Percentiles rank a stretch among this genome's conserved stretches.
These are phyloP conservation scores for Agriopis leucophaearia DNA, from an alignment of 2,888 invertebrate genomes.

Conservation along the genomic window DNA sequence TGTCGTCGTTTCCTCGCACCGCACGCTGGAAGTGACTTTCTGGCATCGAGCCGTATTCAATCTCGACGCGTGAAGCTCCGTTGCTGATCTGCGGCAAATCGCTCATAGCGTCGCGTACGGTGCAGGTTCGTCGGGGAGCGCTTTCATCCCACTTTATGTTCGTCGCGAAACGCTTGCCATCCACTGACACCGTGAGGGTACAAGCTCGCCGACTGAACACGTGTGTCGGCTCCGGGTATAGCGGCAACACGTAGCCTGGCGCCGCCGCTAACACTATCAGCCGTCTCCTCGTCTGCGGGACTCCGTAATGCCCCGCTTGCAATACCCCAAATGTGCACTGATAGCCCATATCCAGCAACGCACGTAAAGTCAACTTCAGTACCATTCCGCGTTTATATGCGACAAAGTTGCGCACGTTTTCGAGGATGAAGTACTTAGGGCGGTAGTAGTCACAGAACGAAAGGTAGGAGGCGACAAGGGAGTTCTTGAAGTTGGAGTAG, in stretches of 20 bases:
- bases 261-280: slow-evolving; percentile 93
- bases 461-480: slow-evolving; percentile 92
- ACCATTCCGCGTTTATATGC: slow-evolving; percentile 93
- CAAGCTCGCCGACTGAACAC: slow-evolving; percentile 91
- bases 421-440: slow-evolving; percentile 93
- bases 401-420: slow-evolving; percentile 95
- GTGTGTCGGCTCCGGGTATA: slow-evolving; percentile 92
- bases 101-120: slow-evolving; percentile 93
- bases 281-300: slow-evolving; percentile 93
- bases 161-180: slow-evolving; percentile 79
- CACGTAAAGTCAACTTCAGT: slow-evolving; percentile 91
- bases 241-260: slow-evolving; percentile 91
- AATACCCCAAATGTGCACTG: slow-evolving; percentile 95
- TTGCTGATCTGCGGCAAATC: slow-evolving; percentile 92
- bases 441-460: slow-evolving; percentile 95
- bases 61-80: slow-evolving; percentile 89
- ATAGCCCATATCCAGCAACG: slow-evolving; percentile 93
- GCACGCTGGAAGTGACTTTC: slow-evolving; percentile 91
- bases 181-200: slow-evolving; percentile 80
- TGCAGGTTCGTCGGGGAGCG: slow-evolving; percentile 92
- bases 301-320: slow-evolving; percentile 94
- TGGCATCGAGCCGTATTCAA: slow-evolving; percentile 90
- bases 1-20: slow-evolving; percentile 87
- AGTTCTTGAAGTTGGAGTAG: slow-evolving; percentile 95
- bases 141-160: slow-evolving; percentile 88